Evolutionary conservation across 2,113 vertebrate genomes (phyloP).

Genomic region (Baryphthengus martii): DNA sequence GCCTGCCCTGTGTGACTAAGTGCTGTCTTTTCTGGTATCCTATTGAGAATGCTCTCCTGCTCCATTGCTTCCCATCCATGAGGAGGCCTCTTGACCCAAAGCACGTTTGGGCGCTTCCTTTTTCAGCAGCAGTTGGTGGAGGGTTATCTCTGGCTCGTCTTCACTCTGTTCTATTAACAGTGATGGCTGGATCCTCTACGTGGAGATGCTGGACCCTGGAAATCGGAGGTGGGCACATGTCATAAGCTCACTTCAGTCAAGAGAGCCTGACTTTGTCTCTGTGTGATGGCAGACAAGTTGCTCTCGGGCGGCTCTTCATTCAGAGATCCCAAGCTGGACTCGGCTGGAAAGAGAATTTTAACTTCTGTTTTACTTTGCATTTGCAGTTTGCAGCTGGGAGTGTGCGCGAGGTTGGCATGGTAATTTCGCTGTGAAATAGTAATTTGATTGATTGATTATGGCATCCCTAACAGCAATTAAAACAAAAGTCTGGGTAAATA

Average conservation of each 20-base stretch:
- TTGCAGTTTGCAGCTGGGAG: not conserved
- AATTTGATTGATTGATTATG: not conserved
- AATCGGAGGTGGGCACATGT: accelerated
- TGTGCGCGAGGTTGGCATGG: not conserved
- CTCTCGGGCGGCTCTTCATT: not conserved
- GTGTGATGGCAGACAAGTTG: accelerated
- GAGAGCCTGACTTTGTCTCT: not conserved
- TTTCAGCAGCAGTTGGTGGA: not conserved
- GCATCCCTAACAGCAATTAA: not conserved
- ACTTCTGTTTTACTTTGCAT: not conserved
- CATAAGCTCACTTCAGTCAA: not conserved
- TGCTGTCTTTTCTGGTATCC: not conserved
- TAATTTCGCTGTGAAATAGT: not conserved
- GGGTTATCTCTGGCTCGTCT: not conserved
- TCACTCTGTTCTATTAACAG: not conserved
- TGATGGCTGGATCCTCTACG: not conserved
- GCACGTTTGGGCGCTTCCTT: accelerated
- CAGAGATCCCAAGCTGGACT: not conserved
- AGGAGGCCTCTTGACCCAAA: not conserved
- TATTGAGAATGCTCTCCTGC: not conserved
- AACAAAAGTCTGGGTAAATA: not conserved
- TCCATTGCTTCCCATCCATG: accelerated
- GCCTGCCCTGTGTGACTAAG: not conserved
- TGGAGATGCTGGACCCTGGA: not conserved
- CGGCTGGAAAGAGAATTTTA: not conserved